These are phyloP conservation scores for Hermodice carunculata DNA, from an alignment of 2,888 invertebrate genomes.

Conservation along the genomic window DNA sequence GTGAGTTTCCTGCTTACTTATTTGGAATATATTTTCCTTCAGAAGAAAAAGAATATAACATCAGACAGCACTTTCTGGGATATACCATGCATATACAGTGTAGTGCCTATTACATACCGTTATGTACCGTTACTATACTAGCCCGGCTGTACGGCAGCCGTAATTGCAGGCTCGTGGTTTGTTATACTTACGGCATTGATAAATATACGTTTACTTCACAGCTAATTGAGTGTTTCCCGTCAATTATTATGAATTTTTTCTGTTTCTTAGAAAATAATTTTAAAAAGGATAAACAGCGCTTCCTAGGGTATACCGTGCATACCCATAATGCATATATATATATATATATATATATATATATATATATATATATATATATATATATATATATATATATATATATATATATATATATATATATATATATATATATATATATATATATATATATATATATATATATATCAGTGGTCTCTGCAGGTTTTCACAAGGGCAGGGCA, in stretches of 20 bases:
- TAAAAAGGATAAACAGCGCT: no score
- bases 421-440: background rate
- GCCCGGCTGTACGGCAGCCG: background rate
- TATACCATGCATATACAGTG: no score
- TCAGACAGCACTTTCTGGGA: no score
- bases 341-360: background rate
- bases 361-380: conserved; percentile 5
- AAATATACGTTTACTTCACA: background rate
- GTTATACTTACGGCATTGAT: background rate
- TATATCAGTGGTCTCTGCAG: no score
- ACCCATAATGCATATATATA: no score
- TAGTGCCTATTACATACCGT: no score
- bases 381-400: conserved; percentile 20
- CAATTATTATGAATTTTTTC: no score
- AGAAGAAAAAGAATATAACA: no score
- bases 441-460: no score
- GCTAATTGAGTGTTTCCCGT: background rate
- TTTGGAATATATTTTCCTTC: no score
- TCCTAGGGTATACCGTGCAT: background rate
- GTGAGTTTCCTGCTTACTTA: background rate
- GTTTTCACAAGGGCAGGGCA: no score
- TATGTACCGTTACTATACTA: background rate
- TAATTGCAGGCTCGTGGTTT: background rate
- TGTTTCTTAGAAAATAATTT: no score
- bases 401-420: conserved; percentile 1